Percentiles rank a stretch among this genome's conserved stretches.
These are phyloP conservation scores for Smutsia temminckii DNA, from an alignment of 2,797 vertebrate species.

Conservation along the genomic window DNA sequence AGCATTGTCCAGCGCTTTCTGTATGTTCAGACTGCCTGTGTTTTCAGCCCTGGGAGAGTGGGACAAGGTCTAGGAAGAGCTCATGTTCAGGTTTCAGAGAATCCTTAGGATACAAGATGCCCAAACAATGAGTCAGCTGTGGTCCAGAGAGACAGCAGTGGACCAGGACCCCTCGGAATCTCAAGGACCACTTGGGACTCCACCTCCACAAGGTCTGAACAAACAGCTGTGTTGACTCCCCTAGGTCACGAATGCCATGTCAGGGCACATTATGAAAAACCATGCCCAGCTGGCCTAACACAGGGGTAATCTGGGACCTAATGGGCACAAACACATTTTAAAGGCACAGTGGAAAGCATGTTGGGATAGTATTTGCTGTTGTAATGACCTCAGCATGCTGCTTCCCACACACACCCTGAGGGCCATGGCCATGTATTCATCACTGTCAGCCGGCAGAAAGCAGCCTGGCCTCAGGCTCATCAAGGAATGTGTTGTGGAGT, in stretches of 20 bases:
- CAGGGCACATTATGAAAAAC: not conserved
- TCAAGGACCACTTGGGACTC: not conserved
- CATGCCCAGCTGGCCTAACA: not conserved
- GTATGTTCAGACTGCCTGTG: not conserved
- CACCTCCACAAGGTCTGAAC: not conserved
- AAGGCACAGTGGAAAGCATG: not conserved
- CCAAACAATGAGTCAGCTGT: not conserved
- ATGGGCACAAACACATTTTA: not conserved
- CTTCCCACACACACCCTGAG: not conserved
- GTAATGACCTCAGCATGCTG: not conserved
- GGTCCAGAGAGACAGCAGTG: not conserved
- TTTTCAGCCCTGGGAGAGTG: not conserved
- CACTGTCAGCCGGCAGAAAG: not conserved
- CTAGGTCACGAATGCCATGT: rapidly evolving
- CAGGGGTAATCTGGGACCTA: not conserved
- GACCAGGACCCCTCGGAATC: not conserved
- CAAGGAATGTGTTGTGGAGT: rapidly evolving
- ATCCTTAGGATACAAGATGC: not conserved
- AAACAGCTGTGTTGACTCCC: not conserved
- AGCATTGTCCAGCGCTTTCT: not conserved
- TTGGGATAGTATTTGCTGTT: too few relatives aligned
- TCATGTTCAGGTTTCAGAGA: not conserved
- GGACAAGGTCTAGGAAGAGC: not conserved
- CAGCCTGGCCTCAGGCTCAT: not conserved
- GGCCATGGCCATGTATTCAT: not conserved